Percentiles rank a stretch among this genome's conserved stretches.
Conservation (phyloP, 2,888 invertebrate genomes). For the Myathropa florea region DNA sequence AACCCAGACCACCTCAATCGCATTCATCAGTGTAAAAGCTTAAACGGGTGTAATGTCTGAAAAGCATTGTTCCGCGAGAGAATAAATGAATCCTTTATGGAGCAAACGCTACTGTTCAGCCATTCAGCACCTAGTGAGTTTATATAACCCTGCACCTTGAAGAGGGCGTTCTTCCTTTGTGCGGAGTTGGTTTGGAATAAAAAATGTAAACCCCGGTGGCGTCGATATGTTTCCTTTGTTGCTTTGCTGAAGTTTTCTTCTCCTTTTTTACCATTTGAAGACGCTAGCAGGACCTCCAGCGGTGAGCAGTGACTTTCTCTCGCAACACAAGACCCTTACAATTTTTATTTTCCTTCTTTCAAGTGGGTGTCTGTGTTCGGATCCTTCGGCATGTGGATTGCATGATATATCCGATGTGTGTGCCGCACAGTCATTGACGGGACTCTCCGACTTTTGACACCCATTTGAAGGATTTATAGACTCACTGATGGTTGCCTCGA, state of each 20-base stretch:
- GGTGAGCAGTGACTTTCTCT: neutral
- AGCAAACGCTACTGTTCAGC: neutral
- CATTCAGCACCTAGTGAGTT: neutral
- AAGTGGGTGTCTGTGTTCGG: neutral
- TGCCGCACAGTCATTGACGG: constrained; percentile 13
- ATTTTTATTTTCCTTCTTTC: neutral
- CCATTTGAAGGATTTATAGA: constrained; percentile 21
- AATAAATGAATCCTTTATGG: constrained; percentile 29
- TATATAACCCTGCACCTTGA: neutral
- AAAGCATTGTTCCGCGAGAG: constrained; percentile 17
- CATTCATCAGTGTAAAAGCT: constrained; percentile 26
- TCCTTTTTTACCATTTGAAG: neutral
- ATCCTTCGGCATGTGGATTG: neutral
- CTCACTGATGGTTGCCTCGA: neutral
- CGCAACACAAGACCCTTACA: neutral
- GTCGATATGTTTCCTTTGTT: neutral
- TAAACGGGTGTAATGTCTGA: constrained; percentile 29
- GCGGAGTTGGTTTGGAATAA: neutral
- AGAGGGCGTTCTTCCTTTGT: neutral
- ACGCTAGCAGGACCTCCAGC: neutral
- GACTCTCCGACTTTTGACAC: constrained; percentile 27
- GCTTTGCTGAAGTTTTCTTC: constrained; percentile 21
- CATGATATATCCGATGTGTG: neutral
- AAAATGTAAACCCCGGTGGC: neutral
- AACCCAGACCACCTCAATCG: neutral